Evolutionary conservation across 1,140 invertebrate species (phyloP).

Genomic region (Trichonephila clavipes): DNA sequence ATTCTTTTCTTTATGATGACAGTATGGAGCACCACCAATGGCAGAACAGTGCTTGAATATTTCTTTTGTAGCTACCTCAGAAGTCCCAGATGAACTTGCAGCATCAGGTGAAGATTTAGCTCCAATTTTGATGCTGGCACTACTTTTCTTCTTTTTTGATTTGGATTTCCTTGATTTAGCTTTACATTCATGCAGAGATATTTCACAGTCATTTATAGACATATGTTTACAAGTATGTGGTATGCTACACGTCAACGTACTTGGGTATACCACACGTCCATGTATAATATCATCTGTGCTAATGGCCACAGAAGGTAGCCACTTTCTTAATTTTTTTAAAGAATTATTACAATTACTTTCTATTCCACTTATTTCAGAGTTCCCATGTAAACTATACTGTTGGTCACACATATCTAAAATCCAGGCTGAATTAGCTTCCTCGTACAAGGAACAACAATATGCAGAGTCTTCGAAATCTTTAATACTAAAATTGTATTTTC

Average conservation of each 20-base stretch:
- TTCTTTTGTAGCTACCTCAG: neutral
- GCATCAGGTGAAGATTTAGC: neutral
- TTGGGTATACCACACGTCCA: conserved; percentile 15
- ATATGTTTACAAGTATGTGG: neutral
- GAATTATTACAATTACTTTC: neutral
- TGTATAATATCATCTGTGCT: neutral
- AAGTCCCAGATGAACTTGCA: neutral
- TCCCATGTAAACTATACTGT: neutral
- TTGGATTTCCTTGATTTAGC: conserved; percentile 1
- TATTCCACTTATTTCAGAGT: neutral
- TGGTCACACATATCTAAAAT: neutral
- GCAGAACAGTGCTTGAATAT: no score
- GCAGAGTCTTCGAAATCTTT: neutral
- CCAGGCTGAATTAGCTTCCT: conserved; percentile 29
- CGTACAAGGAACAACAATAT: neutral
- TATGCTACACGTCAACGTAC: neutral
- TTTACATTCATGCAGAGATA: neutral
- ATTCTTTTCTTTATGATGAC: no score
- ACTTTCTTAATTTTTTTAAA: neutral
- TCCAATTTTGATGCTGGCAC: neutral
- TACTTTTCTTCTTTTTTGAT: conserved; percentile 8
- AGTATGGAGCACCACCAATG: no score
- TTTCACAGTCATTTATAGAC: neutral
- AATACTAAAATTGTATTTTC: neutral
- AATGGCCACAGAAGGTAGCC: neutral